Conservation (phyloP, 2,888 invertebrate genomes). For the Microdon myrmicae region DNA sequence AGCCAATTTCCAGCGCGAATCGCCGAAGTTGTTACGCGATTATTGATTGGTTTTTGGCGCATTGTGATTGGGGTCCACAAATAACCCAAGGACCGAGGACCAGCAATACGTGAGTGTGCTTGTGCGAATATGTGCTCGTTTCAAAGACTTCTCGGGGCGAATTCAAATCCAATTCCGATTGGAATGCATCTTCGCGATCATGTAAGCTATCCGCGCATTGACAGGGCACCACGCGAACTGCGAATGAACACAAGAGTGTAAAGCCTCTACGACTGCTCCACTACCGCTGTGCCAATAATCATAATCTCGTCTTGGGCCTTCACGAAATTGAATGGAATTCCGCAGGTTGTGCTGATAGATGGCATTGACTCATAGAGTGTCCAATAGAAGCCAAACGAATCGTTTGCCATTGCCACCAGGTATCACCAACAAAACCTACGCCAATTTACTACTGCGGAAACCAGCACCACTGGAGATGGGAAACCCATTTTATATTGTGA, state of each 20-base stretch:
- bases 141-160: constrained; percentile 28
- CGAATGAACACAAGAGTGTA: neutral
- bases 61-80: constrained; percentile 50
- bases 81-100: constrained; percentile 33
- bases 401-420: no score
- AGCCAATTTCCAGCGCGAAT: constrained; percentile 35
- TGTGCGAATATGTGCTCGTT: constrained; percentile 2
- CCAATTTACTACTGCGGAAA: no score
- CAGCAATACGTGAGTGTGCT: constrained; percentile 1
- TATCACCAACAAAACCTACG: no score
- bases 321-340: constrained; percentile 43
- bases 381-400: no score
- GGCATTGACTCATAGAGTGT: no score
- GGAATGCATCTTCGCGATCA: constrained; percentile 38
- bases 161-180: constrained; percentile 51
- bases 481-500: no score
- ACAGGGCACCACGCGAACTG: neutral
- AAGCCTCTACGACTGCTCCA: constrained; percentile 17
- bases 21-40: constrained; percentile 39
- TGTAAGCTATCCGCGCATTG: neutral
- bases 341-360: constrained; percentile 17
- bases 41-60: constrained; percentile 53
- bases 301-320: constrained; percentile 42
- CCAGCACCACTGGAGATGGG: no score
- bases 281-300: constrained; percentile 33